Evolutionary conservation across 2,797 vertebrate species (phyloP).

Genomic region (Leptodactylus fallax): DNA sequence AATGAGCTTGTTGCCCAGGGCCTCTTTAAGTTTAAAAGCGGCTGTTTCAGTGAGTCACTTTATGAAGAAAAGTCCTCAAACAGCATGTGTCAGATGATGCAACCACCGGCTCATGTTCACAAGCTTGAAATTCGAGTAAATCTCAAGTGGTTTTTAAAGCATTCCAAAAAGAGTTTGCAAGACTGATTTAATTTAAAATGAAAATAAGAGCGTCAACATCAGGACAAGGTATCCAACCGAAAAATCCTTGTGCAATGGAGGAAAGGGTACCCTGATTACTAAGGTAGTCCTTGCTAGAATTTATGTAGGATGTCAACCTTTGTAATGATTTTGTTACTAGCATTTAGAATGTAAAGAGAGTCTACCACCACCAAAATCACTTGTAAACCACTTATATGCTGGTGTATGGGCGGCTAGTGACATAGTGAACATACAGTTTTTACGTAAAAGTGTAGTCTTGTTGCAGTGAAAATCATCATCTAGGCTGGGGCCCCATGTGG

Average conservation of each 20-base stretch:
- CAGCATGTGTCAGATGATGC: conserved; percentile 57
- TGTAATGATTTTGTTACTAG: not conserved
- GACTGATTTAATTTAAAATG: conserved; percentile 25
- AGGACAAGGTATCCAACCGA: conserved; percentile 19
- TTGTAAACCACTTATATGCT: too few species aligned
- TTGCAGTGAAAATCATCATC: too few species aligned
- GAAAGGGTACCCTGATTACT: not conserved
- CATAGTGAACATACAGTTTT: too few species aligned
- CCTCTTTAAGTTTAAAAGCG: conserved; percentile 51
- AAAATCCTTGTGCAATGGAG: conserved; percentile 6
- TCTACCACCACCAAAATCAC: too few species aligned
- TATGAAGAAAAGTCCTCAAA: conserved; percentile 45
- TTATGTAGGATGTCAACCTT: not conserved
- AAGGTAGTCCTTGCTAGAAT: not conserved
- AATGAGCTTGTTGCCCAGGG: conserved; percentile 19
- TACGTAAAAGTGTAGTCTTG: too few species aligned
- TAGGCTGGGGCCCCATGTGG: too few species aligned
- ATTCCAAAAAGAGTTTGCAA: conserved; percentile 1
- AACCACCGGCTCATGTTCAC: conserved; percentile 42
- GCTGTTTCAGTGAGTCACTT: conserved; percentile 39
- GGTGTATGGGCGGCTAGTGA: too few species aligned
- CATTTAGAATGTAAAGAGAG: not conserved
- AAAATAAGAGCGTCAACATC: conserved; percentile 34
- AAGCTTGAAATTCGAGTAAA: conserved; percentile 43
- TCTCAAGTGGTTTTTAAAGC: conserved; percentile 49